phyloP scores from a whole-genome alignment of 2,113 vertebrate genomes.

The Amphilophus citrinellus region DNA sequence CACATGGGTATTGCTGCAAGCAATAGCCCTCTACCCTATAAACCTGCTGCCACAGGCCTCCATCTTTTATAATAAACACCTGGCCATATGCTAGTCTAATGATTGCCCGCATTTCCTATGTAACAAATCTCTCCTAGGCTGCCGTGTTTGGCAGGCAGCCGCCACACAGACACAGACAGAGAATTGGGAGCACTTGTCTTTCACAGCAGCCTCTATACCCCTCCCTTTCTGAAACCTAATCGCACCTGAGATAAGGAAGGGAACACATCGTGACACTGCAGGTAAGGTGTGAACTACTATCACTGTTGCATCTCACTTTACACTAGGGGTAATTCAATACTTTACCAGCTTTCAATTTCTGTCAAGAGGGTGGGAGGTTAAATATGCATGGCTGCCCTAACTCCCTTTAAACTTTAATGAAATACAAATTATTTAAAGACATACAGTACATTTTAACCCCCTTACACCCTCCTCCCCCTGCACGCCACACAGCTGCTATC shows the following conservation, averaged over 20 bases:
- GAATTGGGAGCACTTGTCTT: conserved; percentile 47
- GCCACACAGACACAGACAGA: conserved; percentile 34
- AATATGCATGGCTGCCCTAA: conserved; percentile 57
- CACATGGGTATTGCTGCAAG: not conserved
- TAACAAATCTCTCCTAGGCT: conserved; percentile 64
- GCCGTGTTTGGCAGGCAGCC: conserved; percentile 50
- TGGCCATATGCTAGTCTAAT: conserved; percentile 62
- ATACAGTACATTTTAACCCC: conserved; percentile 47
- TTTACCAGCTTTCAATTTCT: conserved; percentile 54
- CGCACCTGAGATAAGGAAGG: conserved; percentile 30
- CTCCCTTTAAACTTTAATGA: conserved; percentile 66
- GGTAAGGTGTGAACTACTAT: conserved; percentile 63
- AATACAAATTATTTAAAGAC: conserved; percentile 76
- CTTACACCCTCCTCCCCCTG: not conserved
- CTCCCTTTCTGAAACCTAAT: conserved; percentile 37
- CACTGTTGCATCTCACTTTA: conserved; percentile 42
- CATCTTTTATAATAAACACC: conserved; percentile 57
- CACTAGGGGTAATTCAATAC: conserved; percentile 48
- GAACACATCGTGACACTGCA: conserved; percentile 28
- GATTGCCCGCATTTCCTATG: conserved; percentile 50
- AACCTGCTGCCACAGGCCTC: conserved; percentile 7
- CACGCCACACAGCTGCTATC: conserved; percentile 4
- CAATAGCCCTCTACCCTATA: conserved; percentile 36
- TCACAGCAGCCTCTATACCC: conserved; percentile 39
- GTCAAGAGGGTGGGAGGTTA: conserved; percentile 14